Conservation (phyloP, 2,888 invertebrate genomes). For the Empis livida region DNA sequence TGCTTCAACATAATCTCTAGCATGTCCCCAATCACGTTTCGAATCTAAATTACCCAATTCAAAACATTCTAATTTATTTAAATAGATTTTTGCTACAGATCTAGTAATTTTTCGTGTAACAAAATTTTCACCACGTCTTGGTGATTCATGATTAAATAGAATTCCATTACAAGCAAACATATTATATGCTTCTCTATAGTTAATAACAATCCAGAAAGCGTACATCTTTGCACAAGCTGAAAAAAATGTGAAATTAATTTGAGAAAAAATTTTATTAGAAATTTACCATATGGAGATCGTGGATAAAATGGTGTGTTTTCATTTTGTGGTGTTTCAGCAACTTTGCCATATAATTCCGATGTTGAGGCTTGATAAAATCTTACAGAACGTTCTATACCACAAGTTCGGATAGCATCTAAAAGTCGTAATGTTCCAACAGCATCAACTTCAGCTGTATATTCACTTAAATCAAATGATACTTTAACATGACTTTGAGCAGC, state of each 20-base stretch:
- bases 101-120: constrained; percentile 97
- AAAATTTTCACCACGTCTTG: constrained; percentile 92
- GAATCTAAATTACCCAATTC: constrained; percentile 94
- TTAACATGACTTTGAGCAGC: constrained; percentile 99
- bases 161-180: constrained; percentile 96
- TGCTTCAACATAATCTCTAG: constrained; percentile 93
- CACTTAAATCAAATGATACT: constrained; percentile 95
- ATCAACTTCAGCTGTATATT: constrained; percentile 98
- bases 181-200: constrained; percentile 88
- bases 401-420: constrained; percentile 83
- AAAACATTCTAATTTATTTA: constrained; percentile 71
- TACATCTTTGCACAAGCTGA: constrained; percentile 90
- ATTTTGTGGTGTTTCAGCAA: constrained; percentile 80
- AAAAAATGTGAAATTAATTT: constrained; percentile 3
- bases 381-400: constrained; percentile 65
- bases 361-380: constrained; percentile 94
- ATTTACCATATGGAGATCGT: constrained; percentile 85
- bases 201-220: constrained; percentile 91
- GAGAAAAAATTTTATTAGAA: neutral
- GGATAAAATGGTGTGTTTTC: constrained; percentile 95
- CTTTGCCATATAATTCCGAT: constrained; percentile 89
- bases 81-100: constrained; percentile 89
- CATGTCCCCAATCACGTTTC: constrained; percentile 96
- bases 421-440: constrained; percentile 86
- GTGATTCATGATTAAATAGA: constrained; percentile 93